Evolutionary conservation across 2,797 vertebrate species (phyloP).

Genomic region (Alosa sapidissima): DNA sequence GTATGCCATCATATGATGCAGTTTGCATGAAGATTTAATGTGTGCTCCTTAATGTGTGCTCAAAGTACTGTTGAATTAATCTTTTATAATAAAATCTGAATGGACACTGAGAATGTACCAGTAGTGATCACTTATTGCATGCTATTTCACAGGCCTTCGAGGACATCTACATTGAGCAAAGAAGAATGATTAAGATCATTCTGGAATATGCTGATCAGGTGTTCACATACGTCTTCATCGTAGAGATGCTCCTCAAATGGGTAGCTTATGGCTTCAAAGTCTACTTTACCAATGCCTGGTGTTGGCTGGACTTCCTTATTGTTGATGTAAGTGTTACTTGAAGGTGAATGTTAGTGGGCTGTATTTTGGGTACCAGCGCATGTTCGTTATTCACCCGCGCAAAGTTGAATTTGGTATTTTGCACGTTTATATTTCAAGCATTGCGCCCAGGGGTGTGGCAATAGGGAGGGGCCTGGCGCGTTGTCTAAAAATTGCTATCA

Average conservation of each 20-base stretch:
- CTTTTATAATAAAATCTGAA: not conserved
- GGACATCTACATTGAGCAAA: conserved; percentile 90
- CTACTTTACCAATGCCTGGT: conserved; percentile 97
- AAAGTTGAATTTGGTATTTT: no score
- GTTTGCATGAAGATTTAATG: not conserved
- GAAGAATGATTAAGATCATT: conserved; percentile 80
- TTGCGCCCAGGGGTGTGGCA: no score
- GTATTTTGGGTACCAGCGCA: no score
- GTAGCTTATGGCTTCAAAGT: conserved; percentile 90
- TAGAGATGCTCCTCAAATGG: conserved; percentile 97
- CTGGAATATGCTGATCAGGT: conserved; percentile 91
- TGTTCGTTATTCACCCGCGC: no score
- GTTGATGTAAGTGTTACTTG: conserved; percentile 81
- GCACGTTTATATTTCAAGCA: no score
- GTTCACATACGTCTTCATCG: conserved; percentile 90
- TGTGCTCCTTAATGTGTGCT: not conserved
- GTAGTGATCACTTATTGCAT: not conserved
- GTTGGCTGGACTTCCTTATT: conserved; percentile 96
- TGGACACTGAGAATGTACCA: not conserved
- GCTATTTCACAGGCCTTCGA: conserved; percentile 84
- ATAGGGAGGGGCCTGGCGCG: no score
- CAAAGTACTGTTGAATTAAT: not conserved
- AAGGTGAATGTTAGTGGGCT: conserved; percentile 6
- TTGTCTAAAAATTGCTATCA: no score
- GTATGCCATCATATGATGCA: no score